These are phyloP conservation scores for Aproaerema taeniolella DNA, from an alignment of 2,888 invertebrate genomes.

Conservation along the genomic window DNA sequence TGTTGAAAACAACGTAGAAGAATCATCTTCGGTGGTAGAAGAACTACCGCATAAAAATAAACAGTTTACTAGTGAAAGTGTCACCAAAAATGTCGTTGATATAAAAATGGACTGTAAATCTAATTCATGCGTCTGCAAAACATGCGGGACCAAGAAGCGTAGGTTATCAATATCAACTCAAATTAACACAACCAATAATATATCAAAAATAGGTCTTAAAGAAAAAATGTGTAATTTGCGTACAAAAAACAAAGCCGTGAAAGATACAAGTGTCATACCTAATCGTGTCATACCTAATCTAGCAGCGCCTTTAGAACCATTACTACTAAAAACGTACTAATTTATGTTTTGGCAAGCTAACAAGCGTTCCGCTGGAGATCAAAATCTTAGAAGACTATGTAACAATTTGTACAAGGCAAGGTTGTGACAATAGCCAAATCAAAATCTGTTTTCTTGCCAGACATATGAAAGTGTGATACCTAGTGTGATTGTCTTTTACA, in stretches of 20 bases:
- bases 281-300: too few species aligned
- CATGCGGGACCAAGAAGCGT: slow-evolving; percentile 56
- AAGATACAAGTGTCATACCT: slow-evolving; percentile 44
- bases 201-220: slow-evolving; percentile 63
- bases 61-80: slow-evolving; percentile 23
- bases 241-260: slow-evolving; percentile 51
- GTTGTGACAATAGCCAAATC: not conserved
- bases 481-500: slow-evolving; percentile 21
- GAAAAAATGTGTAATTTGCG: slow-evolving; percentile 56
- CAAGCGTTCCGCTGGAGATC: too few species aligned
- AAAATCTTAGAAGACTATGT: too few species aligned
- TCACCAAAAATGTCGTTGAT: slow-evolving; percentile 23
- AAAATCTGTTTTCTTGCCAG: slow-evolving; percentile 5
- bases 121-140: slow-evolving; percentile 37
- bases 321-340: slow-evolving; percentile 62
- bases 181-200: slow-evolving; percentile 64
- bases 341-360: slow-evolving; percentile 6
- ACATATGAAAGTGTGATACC: slow-evolving; percentile 26
- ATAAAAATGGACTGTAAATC: slow-evolving; percentile 28
- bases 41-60: slow-evolving; percentile 18
- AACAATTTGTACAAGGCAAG: not conserved
- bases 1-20: slow-evolving; percentile 28
- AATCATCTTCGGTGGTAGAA: slow-evolving; percentile 22
- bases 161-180: slow-evolving; percentile 55
- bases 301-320: slow-evolving; percentile 54